Evolutionary conservation across 1,140 invertebrate genomes (phyloP).

Genomic region (Hyles euphorbiae): DNA sequence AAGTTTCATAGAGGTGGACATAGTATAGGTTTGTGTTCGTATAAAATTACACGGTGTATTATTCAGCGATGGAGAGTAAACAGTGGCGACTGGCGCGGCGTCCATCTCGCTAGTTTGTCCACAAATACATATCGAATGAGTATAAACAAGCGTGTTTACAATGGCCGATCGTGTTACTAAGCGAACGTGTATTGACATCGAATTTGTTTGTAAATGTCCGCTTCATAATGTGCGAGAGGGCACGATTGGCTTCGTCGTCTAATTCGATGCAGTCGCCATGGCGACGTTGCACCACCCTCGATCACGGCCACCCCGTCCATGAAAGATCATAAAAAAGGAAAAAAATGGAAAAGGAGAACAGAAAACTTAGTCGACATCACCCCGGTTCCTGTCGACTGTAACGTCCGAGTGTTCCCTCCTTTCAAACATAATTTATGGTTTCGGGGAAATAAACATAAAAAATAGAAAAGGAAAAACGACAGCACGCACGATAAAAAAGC

Average conservation of each 20-base stretch:
- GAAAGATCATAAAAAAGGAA: constrained; percentile 66
- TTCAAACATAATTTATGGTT: constrained; percentile 75
- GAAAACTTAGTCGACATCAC: constrained; percentile 57
- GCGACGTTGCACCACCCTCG: constrained; percentile 53
- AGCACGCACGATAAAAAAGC: constrained; percentile 74
- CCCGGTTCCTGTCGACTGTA: constrained; percentile 66
- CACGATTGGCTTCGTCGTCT: constrained; percentile 31
- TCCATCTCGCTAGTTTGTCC: constrained; percentile 64
- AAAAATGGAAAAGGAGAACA: constrained; percentile 52
- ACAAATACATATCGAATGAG: constrained; percentile 68
- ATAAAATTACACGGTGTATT: constrained; percentile 53
- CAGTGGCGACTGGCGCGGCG: constrained; percentile 44
- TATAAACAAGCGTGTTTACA: constrained; percentile 63
- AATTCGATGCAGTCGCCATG: constrained; percentile 68
- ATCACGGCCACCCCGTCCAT: constrained; percentile 35
- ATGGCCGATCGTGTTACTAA: constrained; percentile 56
- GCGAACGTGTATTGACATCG: too few species aligned
- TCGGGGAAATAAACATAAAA: constrained; percentile 75
- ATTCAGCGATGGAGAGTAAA: constrained; percentile 47
- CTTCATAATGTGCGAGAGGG: constrained; percentile 27
- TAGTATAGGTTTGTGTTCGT: neutral
- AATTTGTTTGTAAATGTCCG: constrained; percentile 34
- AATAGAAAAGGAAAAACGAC: constrained; percentile 75
- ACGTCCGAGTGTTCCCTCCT: constrained; percentile 72
- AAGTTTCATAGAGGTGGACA: too few species aligned